Base-by-base conservation (phyloP, 1,140 invertebrate genomes). In the Temnothorax nylanderi region DNA sequence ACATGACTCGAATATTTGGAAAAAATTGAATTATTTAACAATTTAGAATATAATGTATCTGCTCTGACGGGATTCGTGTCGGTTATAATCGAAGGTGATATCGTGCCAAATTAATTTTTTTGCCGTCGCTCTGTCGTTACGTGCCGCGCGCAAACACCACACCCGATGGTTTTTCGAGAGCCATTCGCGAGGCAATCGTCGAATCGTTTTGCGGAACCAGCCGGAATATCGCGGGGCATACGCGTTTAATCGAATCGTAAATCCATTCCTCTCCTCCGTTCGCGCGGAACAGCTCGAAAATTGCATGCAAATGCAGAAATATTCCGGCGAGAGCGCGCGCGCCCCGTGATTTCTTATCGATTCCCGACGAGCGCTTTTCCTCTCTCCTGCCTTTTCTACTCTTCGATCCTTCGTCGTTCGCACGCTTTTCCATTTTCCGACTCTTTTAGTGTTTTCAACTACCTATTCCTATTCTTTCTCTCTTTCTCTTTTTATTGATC, bases 271-370 rank as follows among this genome's bases (percentile, higher is more conserved):
- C 74, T 62, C 69, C 76, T 77, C 62, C 87, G 86, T 88, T 88
- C 87, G 81, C 85, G 85, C 75, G 85, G 82, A 85, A 88, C 78
- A 74, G 49, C 78, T 71, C 72, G 88, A 90, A 92, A 92, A 92
- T 90, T 89, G 91, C 87, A 92, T 90, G 88, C 82, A 92, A 92
- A 90, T 90, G 91, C 91, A 87, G 80, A 88, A 89, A 91, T 88
- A 88, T 92, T 88, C 84, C 69, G 49, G 69, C 49, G 34, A 82
- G 44, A 74, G 62, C 18, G 67, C 41, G 56, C 78, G 58, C 74
- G 71, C 60, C 16, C 58, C 62, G 49, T 82, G 88, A 91, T 91
- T 91, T 87, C 88, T 91, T 91, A 91, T 91, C 90, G 90, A 91
- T 89, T 89, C 87, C 26, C 64, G 58, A 51, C 47, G 26, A 47